Evolutionary conservation across 2,797 vertebrate genomes (phyloP).

Genomic region (Trichosurus vulpecula): DNA sequence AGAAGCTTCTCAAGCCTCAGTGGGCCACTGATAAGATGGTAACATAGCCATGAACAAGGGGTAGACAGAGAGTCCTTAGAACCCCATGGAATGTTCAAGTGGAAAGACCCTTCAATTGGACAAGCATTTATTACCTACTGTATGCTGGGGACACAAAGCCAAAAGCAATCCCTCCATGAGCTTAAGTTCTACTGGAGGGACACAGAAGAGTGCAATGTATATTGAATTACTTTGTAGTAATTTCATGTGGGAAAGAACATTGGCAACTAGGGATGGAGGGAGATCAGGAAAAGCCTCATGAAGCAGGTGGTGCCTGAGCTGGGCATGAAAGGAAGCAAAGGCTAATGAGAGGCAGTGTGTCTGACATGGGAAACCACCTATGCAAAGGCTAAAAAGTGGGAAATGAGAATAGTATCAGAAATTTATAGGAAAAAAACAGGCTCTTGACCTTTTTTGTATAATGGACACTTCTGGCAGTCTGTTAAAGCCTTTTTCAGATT

Average conservation of each 20-base stretch:
- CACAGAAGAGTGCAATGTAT: not conserved
- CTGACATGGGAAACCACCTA: not conserved
- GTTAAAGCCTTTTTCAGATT: not conserved
- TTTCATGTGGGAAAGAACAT: not conserved
- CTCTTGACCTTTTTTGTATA: not conserved
- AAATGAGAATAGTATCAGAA: not conserved
- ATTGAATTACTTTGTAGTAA: not conserved
- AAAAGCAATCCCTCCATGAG: not conserved
- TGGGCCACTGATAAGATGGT: not conserved
- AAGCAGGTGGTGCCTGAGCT: not conserved
- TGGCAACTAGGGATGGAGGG: not conserved
- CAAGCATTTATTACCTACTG: not conserved
- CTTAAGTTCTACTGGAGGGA: not conserved
- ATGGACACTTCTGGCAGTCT: not conserved
- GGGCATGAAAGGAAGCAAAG: not conserved
- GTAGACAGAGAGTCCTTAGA: rapidly evolving
- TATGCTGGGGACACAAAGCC: not conserved
- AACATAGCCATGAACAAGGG: not conserved
- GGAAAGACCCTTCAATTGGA: not conserved
- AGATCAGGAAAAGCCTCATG: not conserved
- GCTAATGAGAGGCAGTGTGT: not conserved
- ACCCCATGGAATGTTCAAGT: not conserved
- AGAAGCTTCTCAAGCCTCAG: not conserved
- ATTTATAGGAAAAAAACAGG: not conserved
- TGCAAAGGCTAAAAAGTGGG: not conserved